phyloP scores from a whole-genome alignment of 2,797 vertebrate genomes.

The Danio jaintianensis region DNA sequence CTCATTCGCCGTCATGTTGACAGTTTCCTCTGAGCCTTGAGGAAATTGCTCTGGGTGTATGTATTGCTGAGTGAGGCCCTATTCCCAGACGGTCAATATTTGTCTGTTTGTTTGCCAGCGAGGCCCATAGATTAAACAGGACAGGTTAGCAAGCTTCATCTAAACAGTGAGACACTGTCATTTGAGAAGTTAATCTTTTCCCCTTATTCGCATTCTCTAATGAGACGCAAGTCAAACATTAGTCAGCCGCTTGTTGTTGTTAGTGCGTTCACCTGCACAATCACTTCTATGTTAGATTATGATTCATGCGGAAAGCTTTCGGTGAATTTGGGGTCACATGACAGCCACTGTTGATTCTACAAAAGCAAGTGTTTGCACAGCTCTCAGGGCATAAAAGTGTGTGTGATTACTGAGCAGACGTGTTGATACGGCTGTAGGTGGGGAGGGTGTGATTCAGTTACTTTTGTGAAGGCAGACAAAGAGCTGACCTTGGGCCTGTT shows the following conservation, averaged over 20 bases:
- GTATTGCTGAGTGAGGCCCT: conserved; percentile 61
- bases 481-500: conserved; percentile 64
- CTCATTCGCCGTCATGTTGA: conserved; percentile 55
- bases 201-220: conserved; percentile 69
- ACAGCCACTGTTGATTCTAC: conserved; percentile 58
- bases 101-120: conserved; percentile 75
- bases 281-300: conserved; percentile 61
- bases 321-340: conserved; percentile 56
- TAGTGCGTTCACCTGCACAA: conserved; percentile 66
- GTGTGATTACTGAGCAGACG: conserved; percentile 63
- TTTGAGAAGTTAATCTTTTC: conserved; percentile 75
- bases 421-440: conserved; percentile 65
- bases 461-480: conserved; percentile 51
- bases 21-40: conserved; percentile 55
- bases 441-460: conserved; percentile 58
- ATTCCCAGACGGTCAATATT: conserved; percentile 80
- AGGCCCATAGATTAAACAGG: conserved; percentile 74
- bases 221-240: conserved; percentile 73
- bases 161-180: conserved; percentile 77
- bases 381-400: conserved; percentile 62
- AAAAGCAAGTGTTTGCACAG: conserved; percentile 60
- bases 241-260: conserved; percentile 69
- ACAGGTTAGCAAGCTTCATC: conserved; percentile 72
- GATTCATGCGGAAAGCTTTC: conserved; percentile 65
- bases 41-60: conserved; percentile 61